Evolutionary conservation across 2,797 vertebrate genomes (phyloP).

Genomic region (Myioborus melanocephalus): DNA sequence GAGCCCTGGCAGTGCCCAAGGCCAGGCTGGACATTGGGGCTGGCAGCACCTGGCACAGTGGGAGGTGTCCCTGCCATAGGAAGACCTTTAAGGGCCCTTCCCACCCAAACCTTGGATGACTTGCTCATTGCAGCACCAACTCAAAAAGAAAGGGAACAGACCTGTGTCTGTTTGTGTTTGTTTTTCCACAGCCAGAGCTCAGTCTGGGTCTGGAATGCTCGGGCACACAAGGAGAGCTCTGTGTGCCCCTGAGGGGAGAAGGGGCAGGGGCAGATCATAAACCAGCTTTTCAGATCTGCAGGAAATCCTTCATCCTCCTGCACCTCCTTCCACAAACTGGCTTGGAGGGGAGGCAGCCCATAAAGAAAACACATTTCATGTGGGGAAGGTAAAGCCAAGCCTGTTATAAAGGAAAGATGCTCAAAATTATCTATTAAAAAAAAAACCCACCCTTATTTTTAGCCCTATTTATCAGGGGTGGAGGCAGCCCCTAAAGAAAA

Average conservation of each 20-base stretch:
- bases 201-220: neutral
- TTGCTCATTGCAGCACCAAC: neutral
- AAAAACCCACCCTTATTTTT: neutral
- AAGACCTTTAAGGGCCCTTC: too few relatives aligned
- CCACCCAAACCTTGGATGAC: neutral
- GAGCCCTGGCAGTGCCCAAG: too few relatives aligned
- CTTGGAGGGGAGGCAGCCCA: neutral
- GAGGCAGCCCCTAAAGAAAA: neutral
- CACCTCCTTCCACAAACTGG: neutral
- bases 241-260: neutral
- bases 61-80: too few relatives aligned
- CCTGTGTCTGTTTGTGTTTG: neutral
- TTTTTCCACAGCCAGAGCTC: neutral
- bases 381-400: neutral
- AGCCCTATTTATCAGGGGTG: neutral
- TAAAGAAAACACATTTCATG: neutral
- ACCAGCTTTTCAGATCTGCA: slow-evolving; percentile 32
- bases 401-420: neutral
- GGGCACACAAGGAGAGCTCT: slow-evolving; percentile 24
- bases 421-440: neutral
- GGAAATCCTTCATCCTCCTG: slow-evolving; percentile 43
- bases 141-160: neutral
- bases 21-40: too few relatives aligned
- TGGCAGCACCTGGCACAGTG: too few relatives aligned
- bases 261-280: neutral